Evolutionary conservation across 2,888 invertebrate genomes (phyloP).

Genomic region (Chalcis sispes): DNA sequence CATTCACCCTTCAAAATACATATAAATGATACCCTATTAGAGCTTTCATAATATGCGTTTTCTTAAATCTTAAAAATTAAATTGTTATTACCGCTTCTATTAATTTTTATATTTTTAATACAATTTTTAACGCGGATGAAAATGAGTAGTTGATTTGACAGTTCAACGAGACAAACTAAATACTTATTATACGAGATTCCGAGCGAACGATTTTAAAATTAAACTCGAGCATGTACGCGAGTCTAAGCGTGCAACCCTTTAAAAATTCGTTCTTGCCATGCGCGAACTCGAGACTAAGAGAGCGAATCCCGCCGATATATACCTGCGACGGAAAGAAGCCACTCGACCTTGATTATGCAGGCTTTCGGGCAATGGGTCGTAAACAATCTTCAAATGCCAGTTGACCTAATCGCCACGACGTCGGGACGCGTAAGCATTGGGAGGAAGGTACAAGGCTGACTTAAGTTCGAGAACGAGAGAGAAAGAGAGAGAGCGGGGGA

Average conservation of each 20-base stretch:
- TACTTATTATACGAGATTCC: too few relatives aligned
- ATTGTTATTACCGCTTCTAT: too few relatives aligned
- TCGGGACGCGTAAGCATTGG: background rate
- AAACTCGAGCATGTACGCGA: background rate
- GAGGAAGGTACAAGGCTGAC: background rate
- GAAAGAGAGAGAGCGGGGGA: constrained; percentile 17
- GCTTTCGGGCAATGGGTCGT: constrained; percentile 63
- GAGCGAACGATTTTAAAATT: too few relatives aligned
- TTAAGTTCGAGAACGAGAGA: background rate
- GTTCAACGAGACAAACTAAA: too few relatives aligned
- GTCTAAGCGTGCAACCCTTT: constrained; percentile 41
- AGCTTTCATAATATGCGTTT: too few relatives aligned
- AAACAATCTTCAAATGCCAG: constrained; percentile 65
- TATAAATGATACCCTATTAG: too few relatives aligned
- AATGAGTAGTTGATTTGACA: too few relatives aligned
- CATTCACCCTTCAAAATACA: too few relatives aligned
- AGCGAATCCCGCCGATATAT: constrained; percentile 1
- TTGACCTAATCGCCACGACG: constrained; percentile 60
- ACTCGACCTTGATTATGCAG: constrained; percentile 60
- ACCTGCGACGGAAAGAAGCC: constrained; percentile 31
- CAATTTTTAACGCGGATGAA: too few relatives aligned
- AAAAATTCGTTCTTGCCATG: background rate
- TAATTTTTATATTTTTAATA: too few relatives aligned
- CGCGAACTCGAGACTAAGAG: background rate
- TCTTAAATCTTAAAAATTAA: too few relatives aligned